These are phyloP conservation scores for Rana temporaria DNA, from an alignment of 2,113 vertebrate genomes.

Conservation along the genomic window DNA sequence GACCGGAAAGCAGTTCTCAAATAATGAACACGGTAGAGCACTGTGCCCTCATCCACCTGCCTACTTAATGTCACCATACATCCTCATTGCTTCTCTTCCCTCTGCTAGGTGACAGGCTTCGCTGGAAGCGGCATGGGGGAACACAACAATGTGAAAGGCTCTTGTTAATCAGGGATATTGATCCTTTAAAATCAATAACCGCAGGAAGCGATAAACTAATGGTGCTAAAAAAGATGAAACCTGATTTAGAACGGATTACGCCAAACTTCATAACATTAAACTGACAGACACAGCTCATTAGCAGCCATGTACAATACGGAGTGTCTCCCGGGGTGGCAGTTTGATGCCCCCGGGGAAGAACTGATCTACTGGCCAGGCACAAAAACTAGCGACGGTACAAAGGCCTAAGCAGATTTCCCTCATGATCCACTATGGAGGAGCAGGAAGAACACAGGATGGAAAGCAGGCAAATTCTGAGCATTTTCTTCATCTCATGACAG, in stretches of 20 bases:
- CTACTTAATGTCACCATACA: not conserved
- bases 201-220: slow-evolving; percentile 27
- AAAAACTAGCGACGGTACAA: not conserved
- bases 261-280: not conserved
- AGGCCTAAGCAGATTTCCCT: no score
- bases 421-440: no score
- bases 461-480: no score
- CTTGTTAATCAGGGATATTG: slow-evolving; percentile 40
- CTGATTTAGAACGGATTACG: slow-evolving; percentile 6
- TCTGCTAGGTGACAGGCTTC: not conserved
- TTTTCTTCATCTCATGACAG: no score
- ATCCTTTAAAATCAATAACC: slow-evolving; percentile 27
- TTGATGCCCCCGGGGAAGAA: not conserved
- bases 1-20: not conserved
- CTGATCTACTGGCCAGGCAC: not conserved
- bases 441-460: no score
- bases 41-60: not conserved
- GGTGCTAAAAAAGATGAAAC: slow-evolving; percentile 4
- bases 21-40: no score
- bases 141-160: not conserved
- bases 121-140: slow-evolving; percentile 1
- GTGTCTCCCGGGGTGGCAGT: not conserved
- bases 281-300: slow-evolving; percentile 37
- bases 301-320: not conserved
- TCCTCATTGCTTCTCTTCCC: not conserved